phyloP scores from a whole-genome alignment of 2,113 vertebrate species.

The Psephotus haematonotus region DNA sequence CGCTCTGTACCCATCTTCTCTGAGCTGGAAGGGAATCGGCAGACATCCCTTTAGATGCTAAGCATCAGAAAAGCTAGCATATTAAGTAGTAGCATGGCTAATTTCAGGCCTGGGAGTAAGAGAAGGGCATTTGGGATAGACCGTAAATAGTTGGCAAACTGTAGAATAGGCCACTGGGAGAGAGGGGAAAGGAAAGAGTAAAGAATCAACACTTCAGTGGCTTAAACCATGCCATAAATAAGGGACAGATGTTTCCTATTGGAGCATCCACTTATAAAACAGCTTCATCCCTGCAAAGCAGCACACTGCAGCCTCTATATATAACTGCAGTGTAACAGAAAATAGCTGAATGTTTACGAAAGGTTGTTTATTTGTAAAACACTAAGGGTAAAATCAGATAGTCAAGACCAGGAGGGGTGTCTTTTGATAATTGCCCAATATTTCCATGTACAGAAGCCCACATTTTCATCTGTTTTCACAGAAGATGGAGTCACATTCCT shows the following conservation, averaged over 20 bases:
- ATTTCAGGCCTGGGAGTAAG: conserved; percentile 6
- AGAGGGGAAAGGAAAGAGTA: background rate
- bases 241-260: conserved; percentile 62
- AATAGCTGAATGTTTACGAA: background rate
- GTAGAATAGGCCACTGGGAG: background rate
- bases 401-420: background rate
- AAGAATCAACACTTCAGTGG: background rate
- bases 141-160: conserved; percentile 1
- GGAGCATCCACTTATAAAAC: conserved; percentile 26
- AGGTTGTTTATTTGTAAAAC: background rate
- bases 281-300: conserved; percentile 14
- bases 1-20: background rate
- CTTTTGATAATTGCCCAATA: background rate
- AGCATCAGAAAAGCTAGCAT: background rate
- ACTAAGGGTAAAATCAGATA: background rate
- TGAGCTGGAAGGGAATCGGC: conserved; percentile 11
- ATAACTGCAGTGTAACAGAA: background rate
- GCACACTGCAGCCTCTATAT: background rate
- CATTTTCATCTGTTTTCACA: background rate
- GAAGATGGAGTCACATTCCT: background rate
- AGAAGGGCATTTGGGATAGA: background rate
- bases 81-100: background rate
- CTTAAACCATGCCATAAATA: conserved; percentile 28
- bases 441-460: background rate
- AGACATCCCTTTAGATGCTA: background rate